Conservation (phyloP, 1,140 invertebrate genomes). For the Coptotermes formosanus region DNA sequence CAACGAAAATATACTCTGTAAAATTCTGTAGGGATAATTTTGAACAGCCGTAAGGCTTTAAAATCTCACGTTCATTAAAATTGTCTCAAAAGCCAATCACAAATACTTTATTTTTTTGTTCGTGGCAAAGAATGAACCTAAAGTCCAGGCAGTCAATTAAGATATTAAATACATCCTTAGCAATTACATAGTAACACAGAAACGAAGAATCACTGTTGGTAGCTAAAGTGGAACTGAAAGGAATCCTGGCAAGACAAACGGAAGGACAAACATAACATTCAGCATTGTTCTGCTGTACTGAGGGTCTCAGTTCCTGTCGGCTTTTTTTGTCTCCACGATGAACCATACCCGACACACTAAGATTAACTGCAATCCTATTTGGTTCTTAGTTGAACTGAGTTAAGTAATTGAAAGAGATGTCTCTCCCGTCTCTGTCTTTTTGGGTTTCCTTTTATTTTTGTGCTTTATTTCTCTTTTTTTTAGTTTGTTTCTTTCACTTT, state of each 20-base stretch:
- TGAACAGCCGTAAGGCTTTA: too few species aligned
- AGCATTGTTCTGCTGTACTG: background rate
- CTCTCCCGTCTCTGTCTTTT: background rate
- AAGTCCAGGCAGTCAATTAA: background rate
- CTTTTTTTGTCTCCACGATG: background rate
- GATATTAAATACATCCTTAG: background rate
- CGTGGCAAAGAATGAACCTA: too few species aligned
- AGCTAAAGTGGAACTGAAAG: background rate
- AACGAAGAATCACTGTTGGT: background rate
- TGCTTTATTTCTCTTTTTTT: background rate
- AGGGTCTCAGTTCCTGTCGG: background rate
- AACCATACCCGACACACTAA: background rate
- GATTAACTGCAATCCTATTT: constrained; percentile 15
- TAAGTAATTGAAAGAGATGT: constrained; percentile 19
- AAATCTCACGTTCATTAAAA: too few species aligned
- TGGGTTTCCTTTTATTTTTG: background rate
- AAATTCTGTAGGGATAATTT: too few species aligned
- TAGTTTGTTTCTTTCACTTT: background rate
- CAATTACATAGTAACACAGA: background rate
- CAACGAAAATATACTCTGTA: too few species aligned
- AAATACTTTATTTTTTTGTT: too few species aligned
- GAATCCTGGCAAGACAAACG: background rate
- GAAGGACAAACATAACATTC: background rate
- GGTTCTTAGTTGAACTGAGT: constrained; percentile 12
- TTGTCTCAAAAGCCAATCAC: too few species aligned